A percentile compares a stretch with the other conserved stretches of the same genome.
phyloP scores from a whole-genome alignment of 2,113 vertebrate genomes.

The Aphyosemion australe region DNA sequence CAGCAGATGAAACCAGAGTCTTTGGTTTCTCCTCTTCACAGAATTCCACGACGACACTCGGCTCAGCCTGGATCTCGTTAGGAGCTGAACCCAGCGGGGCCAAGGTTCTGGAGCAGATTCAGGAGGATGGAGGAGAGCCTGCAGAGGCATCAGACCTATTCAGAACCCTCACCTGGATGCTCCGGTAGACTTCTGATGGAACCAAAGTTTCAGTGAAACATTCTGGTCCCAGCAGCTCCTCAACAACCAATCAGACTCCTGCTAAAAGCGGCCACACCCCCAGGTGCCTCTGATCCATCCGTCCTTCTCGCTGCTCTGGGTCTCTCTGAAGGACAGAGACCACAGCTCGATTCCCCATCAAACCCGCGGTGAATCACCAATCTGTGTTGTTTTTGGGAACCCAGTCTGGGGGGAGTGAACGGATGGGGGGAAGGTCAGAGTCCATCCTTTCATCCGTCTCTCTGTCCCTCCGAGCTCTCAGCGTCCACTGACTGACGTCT shows the following conservation, averaged over 20 bases:
- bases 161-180: too few species aligned
- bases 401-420: conserved; percentile 34
- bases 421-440: conserved; percentile 78
- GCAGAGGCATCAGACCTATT: conserved; percentile 20
- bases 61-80: conserved; percentile 87
- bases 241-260: too few species aligned
- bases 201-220: too few species aligned
- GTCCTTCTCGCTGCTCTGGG: too few species aligned
- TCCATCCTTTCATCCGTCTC: conserved; percentile 62
- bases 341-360: conserved; percentile 48
- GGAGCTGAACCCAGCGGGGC: conserved; percentile 72
- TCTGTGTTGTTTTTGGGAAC: conserved; percentile 42
- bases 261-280: too few species aligned
- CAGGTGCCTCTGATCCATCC: too few species aligned
- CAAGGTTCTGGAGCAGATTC: conserved; percentile 32
- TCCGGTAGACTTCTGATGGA: too few species aligned
- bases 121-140: conserved; percentile 22
- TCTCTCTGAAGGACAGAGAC: conserved; percentile 61
- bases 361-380: conserved; percentile 44
- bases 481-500: conserved; percentile 76
- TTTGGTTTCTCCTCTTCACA: conserved; percentile 25
- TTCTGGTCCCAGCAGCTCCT: too few species aligned
- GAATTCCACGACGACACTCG: conserved; percentile 84
- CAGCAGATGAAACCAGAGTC: conserved; percentile 57
- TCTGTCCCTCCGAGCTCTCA: conserved; percentile 76